Percentiles rank a stretch among this genome's conserved stretches.
Evolutionary conservation across 2,888 invertebrate genomes (phyloP).

Genomic region (Ametastegia equiseti): DNA sequence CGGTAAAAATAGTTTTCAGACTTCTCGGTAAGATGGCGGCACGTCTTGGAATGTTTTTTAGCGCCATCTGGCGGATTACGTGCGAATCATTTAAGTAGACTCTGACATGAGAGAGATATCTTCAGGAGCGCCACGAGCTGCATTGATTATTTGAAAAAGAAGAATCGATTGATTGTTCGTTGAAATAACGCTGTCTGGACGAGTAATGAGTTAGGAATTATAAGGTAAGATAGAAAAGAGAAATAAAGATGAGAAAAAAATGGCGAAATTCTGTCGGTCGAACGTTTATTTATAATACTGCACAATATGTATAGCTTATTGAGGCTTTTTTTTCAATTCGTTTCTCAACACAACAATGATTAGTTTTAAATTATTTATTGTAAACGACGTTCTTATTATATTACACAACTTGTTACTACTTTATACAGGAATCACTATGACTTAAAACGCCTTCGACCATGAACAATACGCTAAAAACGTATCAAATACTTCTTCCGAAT

Average conservation of each 20-base stretch:
- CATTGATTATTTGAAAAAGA: not conserved
- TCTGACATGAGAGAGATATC: not conserved
- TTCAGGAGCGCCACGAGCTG: not conserved
- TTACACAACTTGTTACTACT: slow-evolving; percentile 56
- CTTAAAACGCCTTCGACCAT: slow-evolving; percentile 54
- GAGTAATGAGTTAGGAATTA: not conserved
- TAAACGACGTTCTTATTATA: slow-evolving; percentile 41
- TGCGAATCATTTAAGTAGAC: not conserved
- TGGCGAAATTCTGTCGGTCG: not conserved
- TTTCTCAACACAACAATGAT: too few species aligned
- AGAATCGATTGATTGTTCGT: not conserved
- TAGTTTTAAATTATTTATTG: slow-evolving; percentile 37
- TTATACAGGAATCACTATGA: slow-evolving; percentile 63
- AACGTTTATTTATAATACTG: slow-evolving; percentile 72
- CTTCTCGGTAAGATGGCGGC: not conserved
- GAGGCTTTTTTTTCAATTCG: not conserved
- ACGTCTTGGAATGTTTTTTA: too few species aligned
- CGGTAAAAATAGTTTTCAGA: not conserved
- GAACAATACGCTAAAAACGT: slow-evolving; percentile 51
- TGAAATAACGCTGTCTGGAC: not conserved
- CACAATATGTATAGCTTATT: slow-evolving; percentile 61
- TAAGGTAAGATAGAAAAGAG: not conserved
- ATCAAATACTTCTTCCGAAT: slow-evolving; percentile 26
- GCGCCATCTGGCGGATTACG: not conserved
- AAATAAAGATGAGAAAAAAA: not conserved